Evolutionary conservation across 2,888 invertebrate genomes (phyloP).

Genomic region (Rugalucina vietnamica): DNA sequence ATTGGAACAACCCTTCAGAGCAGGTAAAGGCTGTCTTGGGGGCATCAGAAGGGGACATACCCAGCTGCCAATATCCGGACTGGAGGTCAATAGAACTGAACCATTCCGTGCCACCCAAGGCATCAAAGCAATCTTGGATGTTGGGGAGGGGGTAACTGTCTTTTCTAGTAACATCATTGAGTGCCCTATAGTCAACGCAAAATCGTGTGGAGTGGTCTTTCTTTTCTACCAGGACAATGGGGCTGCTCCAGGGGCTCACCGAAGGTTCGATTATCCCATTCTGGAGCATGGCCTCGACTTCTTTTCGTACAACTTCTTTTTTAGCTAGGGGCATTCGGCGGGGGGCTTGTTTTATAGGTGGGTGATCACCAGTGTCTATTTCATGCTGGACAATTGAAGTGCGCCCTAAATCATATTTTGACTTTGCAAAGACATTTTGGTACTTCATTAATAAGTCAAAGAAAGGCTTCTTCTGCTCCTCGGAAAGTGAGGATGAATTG

Average conservation of each 20-base stretch:
- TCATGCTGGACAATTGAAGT: background rate
- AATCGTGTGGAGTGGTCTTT: background rate
- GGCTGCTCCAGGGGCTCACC: background rate
- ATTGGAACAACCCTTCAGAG: background rate
- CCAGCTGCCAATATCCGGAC: background rate
- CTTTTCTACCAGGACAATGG: background rate
- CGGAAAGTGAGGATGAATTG: background rate
- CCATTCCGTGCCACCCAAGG: background rate
- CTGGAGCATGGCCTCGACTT: background rate
- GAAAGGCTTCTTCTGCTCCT: background rate
- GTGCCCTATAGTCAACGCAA: background rate
- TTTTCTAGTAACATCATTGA: background rate
- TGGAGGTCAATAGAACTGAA: conserved; percentile 13
- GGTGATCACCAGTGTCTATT: background rate
- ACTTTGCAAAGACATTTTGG: background rate
- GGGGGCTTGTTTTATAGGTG: background rate
- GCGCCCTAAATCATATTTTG: conserved; percentile 8
- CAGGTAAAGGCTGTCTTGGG: too few relatives aligned
- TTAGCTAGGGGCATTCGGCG: background rate
- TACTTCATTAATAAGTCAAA: background rate
- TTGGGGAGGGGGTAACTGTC: background rate
- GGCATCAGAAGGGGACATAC: background rate
- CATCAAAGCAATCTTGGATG: conserved; percentile 1
- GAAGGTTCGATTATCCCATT: background rate
- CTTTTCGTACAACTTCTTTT: background rate